Percentiles rank a stretch among this genome's conserved stretches.
Evolutionary conservation across 1,140 invertebrate genomes (phyloP).

Genomic region (Leptestheria dahalacensis): DNA sequence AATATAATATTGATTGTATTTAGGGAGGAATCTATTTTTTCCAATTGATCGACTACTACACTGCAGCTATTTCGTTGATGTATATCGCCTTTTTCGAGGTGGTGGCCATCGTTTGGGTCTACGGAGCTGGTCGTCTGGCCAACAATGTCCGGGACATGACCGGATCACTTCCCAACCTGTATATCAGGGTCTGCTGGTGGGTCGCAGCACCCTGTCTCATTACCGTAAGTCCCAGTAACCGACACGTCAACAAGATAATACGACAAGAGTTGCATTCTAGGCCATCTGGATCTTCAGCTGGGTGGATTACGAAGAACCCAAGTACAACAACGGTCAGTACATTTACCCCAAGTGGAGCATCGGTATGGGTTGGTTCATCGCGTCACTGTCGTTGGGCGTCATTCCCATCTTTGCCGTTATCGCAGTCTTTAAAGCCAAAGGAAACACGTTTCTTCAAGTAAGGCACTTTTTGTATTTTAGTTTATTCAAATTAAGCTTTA

Average conservation of each 20-base stretch:
- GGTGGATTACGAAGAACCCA: slow-evolving; percentile 68
- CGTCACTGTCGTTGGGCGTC: slow-evolving; percentile 62
- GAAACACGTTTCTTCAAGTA: slow-evolving; percentile 54
- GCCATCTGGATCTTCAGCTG: slow-evolving; percentile 73
- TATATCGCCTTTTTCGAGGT: slow-evolving; percentile 84
- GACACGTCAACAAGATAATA: background rate
- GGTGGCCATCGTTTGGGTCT: slow-evolving; percentile 78
- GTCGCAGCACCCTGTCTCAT: slow-evolving; percentile 61
- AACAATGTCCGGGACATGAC: slow-evolving; percentile 79
- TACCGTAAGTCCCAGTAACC: slow-evolving; percentile 43
- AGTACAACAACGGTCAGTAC: slow-evolving; percentile 58
- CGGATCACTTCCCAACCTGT: slow-evolving; percentile 53
- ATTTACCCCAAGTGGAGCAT: slow-evolving; percentile 70
- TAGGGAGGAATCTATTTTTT: slow-evolving; percentile 86
- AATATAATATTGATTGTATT: slow-evolving; percentile 19
- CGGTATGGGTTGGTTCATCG: slow-evolving; percentile 69
- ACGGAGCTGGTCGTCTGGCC: slow-evolving; percentile 62
- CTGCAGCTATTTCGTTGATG: slow-evolving; percentile 77
- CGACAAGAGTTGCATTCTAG: slow-evolving; percentile 25
- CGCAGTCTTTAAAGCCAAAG: slow-evolving; percentile 49
- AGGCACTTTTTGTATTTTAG: slow-evolving; percentile 5
- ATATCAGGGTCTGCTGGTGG: slow-evolving; percentile 73
- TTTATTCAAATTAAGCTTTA: slow-evolving; percentile 6
- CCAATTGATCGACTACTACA: slow-evolving; percentile 81
- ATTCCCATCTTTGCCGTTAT: slow-evolving; percentile 66